Base-by-base conservation (phyloP, 2,888 invertebrate genomes). In the Polyommatus iphigenia region DNA sequence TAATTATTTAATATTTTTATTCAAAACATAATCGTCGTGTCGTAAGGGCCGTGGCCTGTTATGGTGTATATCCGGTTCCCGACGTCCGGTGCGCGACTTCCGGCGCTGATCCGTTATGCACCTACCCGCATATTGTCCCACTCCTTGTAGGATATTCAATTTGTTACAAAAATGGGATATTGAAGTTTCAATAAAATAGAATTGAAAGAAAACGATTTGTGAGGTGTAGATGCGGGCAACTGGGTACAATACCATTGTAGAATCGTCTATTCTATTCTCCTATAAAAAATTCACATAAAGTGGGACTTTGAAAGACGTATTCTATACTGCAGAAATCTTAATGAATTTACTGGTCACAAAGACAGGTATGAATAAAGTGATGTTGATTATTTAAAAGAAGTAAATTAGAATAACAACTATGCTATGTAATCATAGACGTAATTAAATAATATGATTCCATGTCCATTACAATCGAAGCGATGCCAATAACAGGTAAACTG, bases 31-130 rank as follows among this genome's bases (percentile, higher is more conserved):
- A 41, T 41, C 36, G 8, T 5, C 10, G 20, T 72, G 36, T 72
- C 72, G 72, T 46, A 50, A 32, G 67, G 67, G 67, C 29, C 73
- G 20, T 15, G 73, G 20, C 24, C 73, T 73, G 73, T 73, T 73
- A 73, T 73, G 73, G 73, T 73, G 24, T 24, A 73, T 20, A 73
- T 73, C 73, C 73, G 73, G 46, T 24, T 73, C 73, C 73, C 41
- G 41, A 15, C 67, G 67, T 67, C 67, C 67, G 67, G 67, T 18
- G 15, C 73, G 41, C 46, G 6, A 46, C 46, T 20, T 73, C 73
- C 73, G 73, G 41, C 32, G 41, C 46, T 41, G 73, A 41, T 46
- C 73, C 73, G 73, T 73, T 73, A 73, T 41, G 18, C 20, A 20
- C 41, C 72, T 41, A 20, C 73, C 41, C 29, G 46, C 67, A 32